A percentile compares a stretch with the other conserved stretches of the same genome.
These are phyloP conservation scores for Heliconius hermathena DNA, from an alignment of 1,140 invertebrate genomes.

Conservation along the genomic window DNA sequence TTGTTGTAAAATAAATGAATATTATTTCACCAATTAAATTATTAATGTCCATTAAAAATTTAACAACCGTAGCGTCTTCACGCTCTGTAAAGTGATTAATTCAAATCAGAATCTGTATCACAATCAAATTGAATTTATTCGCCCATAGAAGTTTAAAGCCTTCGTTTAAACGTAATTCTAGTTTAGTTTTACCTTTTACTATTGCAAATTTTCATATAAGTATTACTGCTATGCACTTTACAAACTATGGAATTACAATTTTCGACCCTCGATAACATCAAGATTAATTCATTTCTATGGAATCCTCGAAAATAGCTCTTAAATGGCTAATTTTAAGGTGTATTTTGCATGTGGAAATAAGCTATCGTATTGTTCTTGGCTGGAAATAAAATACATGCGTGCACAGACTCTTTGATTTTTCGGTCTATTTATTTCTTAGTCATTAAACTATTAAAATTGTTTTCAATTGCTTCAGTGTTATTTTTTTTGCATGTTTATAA, in stretches of 20 bases:
- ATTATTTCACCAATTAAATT: not conserved
- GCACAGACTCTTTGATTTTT: constrained; percentile 44
- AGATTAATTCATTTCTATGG: constrained; percentile 10
- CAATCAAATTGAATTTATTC: not conserved
- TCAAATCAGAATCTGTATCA: not conserved
- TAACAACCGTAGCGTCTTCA: constrained; percentile 18
- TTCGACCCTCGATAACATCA: constrained; percentile 37
- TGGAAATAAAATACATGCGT: constrained; percentile 29
- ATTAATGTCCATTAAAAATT: not conserved
- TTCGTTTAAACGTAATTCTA: not conserved
- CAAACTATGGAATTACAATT: constrained; percentile 51
- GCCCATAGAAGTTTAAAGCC: not conserved
- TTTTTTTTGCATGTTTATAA: not conserved
- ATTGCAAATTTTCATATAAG: constrained; percentile 50
- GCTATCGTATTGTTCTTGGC: constrained; percentile 23
- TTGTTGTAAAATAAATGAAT: not conserved
- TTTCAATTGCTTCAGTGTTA: constrained; percentile 19
- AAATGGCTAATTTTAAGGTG: constrained; percentile 26
- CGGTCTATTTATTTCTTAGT: constrained; percentile 47
- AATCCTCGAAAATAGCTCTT: constrained; percentile 24
- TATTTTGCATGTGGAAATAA: not conserved
- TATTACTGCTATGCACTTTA: constrained; percentile 51
- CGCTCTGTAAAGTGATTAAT: constrained; percentile 13
- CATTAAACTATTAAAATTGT: constrained; percentile 37
- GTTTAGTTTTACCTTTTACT: constrained; percentile 30